Evolutionary conservation across 2,113 vertebrate species (phyloP).

Genomic region (Varanus komodoensis): DNA sequence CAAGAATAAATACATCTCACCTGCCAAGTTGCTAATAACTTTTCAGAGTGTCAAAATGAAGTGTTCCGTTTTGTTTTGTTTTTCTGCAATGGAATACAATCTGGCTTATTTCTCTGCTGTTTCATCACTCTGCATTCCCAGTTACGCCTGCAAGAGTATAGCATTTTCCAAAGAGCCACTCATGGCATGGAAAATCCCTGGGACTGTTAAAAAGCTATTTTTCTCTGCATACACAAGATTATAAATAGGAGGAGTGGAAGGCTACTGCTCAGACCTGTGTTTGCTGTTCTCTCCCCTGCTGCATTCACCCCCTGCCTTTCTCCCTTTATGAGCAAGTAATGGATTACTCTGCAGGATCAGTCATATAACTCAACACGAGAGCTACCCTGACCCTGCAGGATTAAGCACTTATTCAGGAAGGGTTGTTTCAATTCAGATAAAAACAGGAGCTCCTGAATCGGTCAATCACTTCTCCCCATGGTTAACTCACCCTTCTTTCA

Average conservation of each 20-base stretch:
- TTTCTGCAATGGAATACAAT: neutral
- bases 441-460: neutral
- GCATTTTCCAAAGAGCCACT: neutral
- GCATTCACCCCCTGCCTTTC: neutral
- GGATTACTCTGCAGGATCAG: neutral
- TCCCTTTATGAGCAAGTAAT: neutral
- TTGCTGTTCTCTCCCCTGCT: too few relatives aligned
- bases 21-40: constrained; percentile 27
- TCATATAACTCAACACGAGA: neutral
- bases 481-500: neutral
- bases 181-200: neutral
- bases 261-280: neutral
- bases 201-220: neutral
- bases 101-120: neutral
- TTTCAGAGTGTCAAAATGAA: constrained; percentile 11
- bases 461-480: neutral
- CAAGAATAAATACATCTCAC: constrained; percentile 10
- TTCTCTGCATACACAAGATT: neutral
- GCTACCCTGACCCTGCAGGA: neutral
- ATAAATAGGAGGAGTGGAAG: neutral
- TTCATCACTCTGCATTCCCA: neutral
- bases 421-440: neutral
- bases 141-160: neutral
- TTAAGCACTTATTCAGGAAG: neutral
- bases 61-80: too few relatives aligned